Evolutionary conservation across 2,888 invertebrate genomes (phyloP), one percentile per base, ranked within the genome.

Genomic region (Tiliacea citrago): DNA sequence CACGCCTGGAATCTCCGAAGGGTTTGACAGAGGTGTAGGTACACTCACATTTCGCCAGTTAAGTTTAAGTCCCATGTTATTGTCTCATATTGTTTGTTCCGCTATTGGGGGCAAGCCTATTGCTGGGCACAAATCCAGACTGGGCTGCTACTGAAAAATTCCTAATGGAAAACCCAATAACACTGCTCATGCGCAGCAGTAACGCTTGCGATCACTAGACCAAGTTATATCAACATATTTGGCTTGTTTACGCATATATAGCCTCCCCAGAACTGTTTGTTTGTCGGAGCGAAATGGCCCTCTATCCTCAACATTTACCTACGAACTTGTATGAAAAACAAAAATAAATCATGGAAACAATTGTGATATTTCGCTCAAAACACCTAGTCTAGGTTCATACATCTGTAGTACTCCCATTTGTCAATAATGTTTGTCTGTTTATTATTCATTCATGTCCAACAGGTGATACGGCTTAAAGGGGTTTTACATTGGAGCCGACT

Each of bases 381-480:
- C 18, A 49, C 5, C 58, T 61, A 65, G 42, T 12, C 62, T 63
- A 68, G 51, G 24, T 16, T 21, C 42, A 35, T 47, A 42, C 18
- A 35, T 69, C 58, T n/a, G n/a, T n/a, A n/a, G n/a, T n/a, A n/a
- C n/a, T n/a, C n/a, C n/a, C n/a, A n/a, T n/a, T 82, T 70, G 13
- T 79, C 75, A 70, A 55, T 55, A n/a, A n/a, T n/a, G 77, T 62
- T 51, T 49, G 39, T 35, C 35, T 9, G 58, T 35, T 61, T 58
- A 69, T 75, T 61, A 77, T 57, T 79, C 68, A 75, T 79, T 70
- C 60, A 61, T 45, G 47, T 35, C 58, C 81, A 81, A 77, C 82
- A 77, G 69, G 73, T 81, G 66, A 75, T 39, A 42, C 6, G 51
- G 58, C 62, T 67, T 47, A 53, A 13, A 69, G 35, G 29, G 12